Percentiles rank a stretch among this genome's conserved stretches.
These are phyloP conservation scores for Ctenicera cuprea DNA, from an alignment of 2,888 invertebrate genomes.

Conservation along the genomic window DNA sequence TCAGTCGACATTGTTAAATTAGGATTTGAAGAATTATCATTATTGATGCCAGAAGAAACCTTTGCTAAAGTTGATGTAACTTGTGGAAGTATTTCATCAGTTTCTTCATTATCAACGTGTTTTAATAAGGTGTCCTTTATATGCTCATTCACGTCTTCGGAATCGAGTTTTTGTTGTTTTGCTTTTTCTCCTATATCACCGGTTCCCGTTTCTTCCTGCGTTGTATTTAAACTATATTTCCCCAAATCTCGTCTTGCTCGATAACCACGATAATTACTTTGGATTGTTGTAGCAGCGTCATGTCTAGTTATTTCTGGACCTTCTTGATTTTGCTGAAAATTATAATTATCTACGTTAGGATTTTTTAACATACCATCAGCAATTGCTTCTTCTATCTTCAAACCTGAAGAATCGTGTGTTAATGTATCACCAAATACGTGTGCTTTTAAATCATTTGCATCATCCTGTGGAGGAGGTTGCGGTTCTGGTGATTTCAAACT, in stretches of 20 bases:
- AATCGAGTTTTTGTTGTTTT: background rate
- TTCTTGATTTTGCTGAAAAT: background rate
- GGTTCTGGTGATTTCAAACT: no score
- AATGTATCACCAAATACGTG: no score
- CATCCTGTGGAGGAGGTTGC: no score
- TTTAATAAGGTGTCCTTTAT: background rate
- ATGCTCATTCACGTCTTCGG: background rate
- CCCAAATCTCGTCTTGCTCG: constrained; percentile 34
- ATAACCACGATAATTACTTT: constrained; percentile 47
- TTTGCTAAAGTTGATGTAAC: background rate
- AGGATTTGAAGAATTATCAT: background rate
- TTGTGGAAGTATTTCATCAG: background rate
- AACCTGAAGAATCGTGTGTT: no score
- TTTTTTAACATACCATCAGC: background rate
- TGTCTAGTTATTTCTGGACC: background rate
- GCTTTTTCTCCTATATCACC: background rate
- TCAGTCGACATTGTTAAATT: no score
- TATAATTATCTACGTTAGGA: background rate
- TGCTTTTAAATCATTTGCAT: no score
- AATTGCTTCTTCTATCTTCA: no score
- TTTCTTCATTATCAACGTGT: background rate
- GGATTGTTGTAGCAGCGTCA: constrained; percentile 50
- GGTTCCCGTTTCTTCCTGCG: background rate
- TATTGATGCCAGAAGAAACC: background rate
- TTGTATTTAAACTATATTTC: background rate